A percentile compares a stretch with the other conserved stretches of the same genome.
phyloP scores from a whole-genome alignment of 2,113 vertebrate species.

The Balaeniceps rex region DNA sequence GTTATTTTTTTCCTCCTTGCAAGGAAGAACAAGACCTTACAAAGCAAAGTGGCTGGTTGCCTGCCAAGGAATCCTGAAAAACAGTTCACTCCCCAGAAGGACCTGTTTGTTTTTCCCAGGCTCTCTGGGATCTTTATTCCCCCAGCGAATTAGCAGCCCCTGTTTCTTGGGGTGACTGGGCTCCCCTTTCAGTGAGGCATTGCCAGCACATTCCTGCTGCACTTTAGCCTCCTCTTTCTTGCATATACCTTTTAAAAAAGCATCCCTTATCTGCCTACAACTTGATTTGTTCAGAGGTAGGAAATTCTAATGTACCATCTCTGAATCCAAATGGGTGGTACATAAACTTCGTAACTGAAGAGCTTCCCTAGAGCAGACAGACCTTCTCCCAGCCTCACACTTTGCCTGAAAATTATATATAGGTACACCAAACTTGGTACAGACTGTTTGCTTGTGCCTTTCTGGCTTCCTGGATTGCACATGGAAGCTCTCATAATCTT shows the following conservation, averaged over 20 bases:
- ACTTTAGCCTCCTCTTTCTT: not conserved
- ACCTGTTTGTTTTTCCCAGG: slow-evolving; percentile 69
- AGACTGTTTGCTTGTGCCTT: not conserved
- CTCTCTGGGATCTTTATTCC: slow-evolving; percentile 48
- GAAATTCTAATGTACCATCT: not conserved
- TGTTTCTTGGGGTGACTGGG: not conserved
- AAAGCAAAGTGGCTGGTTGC: slow-evolving; percentile 51
- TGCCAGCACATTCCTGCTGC: not conserved
- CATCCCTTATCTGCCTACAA: not conserved
- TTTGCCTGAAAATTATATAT: not conserved
- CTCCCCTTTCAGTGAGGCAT: not conserved
- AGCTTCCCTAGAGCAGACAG: not conserved
- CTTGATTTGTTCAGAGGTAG: not conserved
- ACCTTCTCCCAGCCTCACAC: not conserved
- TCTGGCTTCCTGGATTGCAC: not conserved
- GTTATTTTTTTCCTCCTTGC: slow-evolving; percentile 26
- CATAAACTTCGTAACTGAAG: not conserved
- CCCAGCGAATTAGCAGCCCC: slow-evolving; percentile 20
- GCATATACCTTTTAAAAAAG: not conserved
- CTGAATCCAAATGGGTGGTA: not conserved
- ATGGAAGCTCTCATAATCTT: not conserved
- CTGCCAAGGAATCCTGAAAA: slow-evolving; percentile 68
- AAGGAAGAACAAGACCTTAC: slow-evolving; percentile 51
- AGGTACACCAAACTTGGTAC: not conserved
- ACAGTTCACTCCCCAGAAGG: slow-evolving; percentile 55